Conservation (phyloP, 2,888 invertebrate species). For the Sminthurinus aureus region DNA sequence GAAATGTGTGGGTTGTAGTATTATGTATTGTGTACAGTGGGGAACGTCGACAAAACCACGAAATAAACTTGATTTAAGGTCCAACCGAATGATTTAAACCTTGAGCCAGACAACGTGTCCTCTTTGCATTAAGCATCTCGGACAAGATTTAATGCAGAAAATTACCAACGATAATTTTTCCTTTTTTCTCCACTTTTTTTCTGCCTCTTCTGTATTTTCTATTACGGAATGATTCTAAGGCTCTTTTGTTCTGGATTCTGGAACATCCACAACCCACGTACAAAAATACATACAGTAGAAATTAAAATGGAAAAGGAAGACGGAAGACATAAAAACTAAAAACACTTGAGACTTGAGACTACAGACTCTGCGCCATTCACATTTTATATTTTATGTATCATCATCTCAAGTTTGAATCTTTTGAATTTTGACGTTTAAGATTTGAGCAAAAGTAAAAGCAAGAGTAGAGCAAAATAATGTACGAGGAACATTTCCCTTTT, state of each 20-base stretch:
- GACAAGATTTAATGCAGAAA: slow-evolving; percentile 4
- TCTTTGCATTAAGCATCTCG: slow-evolving; percentile 2
- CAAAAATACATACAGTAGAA: not conserved
- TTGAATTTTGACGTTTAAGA: not conserved
- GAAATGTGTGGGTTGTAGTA: not conserved
- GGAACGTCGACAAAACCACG: not conserved
- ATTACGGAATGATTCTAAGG: not conserved
- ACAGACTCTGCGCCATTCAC: not conserved
- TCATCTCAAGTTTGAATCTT: not conserved
- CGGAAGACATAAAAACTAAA: not conserved
- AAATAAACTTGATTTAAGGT: slow-evolving; percentile 27
- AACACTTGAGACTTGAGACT: not conserved
- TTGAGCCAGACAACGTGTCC: slow-evolving; percentile 21
- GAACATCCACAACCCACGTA: too few relatives aligned
- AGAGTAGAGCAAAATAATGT: not conserved
- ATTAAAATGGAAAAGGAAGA: not conserved
- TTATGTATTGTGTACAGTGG: too few relatives aligned
- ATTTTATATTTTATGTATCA: not conserved
- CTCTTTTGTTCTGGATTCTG: not conserved
- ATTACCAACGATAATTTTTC: slow-evolving; percentile 10
- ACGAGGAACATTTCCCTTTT: not conserved
- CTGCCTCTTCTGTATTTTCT: not conserved
- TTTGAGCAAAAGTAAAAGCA: not conserved
- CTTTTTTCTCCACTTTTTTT: not conserved
- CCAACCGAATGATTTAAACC: slow-evolving; percentile 19